Conservation (phyloP, 2,797 vertebrate genomes). For the Xyrichtys novacula region DNA sequence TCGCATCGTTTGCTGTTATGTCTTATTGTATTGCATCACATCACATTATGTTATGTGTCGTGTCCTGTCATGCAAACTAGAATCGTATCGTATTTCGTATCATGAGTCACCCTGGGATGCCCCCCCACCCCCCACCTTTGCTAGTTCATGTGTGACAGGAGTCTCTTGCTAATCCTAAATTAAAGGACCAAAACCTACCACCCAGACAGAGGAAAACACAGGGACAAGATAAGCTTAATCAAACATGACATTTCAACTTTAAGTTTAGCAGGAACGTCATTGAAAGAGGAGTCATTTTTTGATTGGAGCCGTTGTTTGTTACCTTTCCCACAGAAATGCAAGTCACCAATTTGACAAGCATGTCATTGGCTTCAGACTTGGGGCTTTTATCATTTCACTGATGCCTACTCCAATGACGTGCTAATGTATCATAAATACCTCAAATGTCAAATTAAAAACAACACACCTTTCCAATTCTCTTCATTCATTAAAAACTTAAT, state of each 20-base stretch:
- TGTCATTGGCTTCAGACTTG: slow-evolving; percentile 3
- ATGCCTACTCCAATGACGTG: background rate
- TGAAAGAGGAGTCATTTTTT: background rate
- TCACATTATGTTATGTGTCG: no score
- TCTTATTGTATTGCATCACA: no score
- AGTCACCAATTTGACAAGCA: slow-evolving; percentile 4
- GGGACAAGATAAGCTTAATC: background rate
- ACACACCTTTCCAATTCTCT: background rate
- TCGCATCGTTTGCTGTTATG: no score
- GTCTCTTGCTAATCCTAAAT: background rate
- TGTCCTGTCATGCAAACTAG: no score
- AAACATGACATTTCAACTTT: background rate
- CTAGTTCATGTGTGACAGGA: background rate
- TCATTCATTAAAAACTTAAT: background rate
- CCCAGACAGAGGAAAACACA: slow-evolving; percentile 10
- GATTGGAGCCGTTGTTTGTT: slow-evolving; percentile 2
- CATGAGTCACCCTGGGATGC: no score
- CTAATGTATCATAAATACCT: slow-evolving; percentile 10
- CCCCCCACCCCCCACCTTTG: no score
- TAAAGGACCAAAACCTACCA: slow-evolving; percentile 3
- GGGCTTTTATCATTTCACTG: slow-evolving; percentile 15
- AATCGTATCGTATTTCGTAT: no score
- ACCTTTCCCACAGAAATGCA: slow-evolving; percentile 1
- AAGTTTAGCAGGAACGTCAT: background rate
- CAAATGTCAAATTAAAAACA: background rate